phyloP scores from a whole-genome alignment of 1,140 invertebrate genomes.

The Coptotermes formosanus region DNA sequence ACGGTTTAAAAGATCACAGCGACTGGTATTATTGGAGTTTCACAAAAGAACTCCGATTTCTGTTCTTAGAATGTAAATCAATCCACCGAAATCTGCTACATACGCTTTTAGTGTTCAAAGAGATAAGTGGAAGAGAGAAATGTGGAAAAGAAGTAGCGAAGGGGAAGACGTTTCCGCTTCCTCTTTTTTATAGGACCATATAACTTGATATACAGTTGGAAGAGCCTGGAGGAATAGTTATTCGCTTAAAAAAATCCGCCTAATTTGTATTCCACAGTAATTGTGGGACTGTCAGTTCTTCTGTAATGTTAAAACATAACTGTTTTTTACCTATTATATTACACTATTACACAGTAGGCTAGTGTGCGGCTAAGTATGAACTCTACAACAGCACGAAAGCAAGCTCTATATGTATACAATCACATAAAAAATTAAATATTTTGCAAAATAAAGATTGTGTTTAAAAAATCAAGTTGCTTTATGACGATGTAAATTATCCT shows the following conservation, averaged over 20 bases:
- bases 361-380: no score
- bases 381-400: no score
- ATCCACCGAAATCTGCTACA: not conserved
- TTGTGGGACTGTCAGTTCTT: not conserved
- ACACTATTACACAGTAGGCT: no score
- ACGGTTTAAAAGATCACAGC: not conserved
- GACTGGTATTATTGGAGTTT: not conserved
- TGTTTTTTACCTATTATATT: no score
- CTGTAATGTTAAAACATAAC: no score
- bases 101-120: not conserved
- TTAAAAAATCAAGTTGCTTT: no score
- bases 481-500: no score
- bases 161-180: not conserved
- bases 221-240: not conserved
- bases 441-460: no score
- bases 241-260: not conserved
- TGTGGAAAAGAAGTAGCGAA: not conserved
- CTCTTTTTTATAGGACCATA: not conserved
- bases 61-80: conserved; percentile 4
- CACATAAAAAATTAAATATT: no score
- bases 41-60: not conserved
- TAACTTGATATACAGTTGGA: not conserved
- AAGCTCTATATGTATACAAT: no score
- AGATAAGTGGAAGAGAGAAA: not conserved
- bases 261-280: not conserved